Base-by-base conservation (phyloP, 2,888 invertebrate species). In the Aspidiotus rigidus region DNA sequence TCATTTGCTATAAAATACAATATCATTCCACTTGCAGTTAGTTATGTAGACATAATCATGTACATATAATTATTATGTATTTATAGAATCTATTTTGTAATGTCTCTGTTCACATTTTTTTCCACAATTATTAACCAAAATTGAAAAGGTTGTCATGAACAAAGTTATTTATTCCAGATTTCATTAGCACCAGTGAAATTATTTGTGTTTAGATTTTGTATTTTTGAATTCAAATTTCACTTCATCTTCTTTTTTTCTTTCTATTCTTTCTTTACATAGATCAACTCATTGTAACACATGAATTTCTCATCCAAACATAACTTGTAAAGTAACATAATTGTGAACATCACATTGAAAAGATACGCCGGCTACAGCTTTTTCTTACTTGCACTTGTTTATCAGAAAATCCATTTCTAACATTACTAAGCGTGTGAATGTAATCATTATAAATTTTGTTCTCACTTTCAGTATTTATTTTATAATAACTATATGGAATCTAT, bases 381-480 rank as follows among this genome's bases (percentile, higher is more conserved):
- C 10, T 57, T n/a, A 53, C 17, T 49, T 53, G 11, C 15, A 53
- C 44, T 41, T 15, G 42, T 66, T 44, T 49, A 39, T 59, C 13
- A 44, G 17, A n/a, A 66, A 60, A 44, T 39, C 40, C 54, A 56
- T 41, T 9, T 56, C 17, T 64, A 15, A 56, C 56, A 64, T 64
- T 64, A 56, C 57, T 41, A 39, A 42, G 55, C 40, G 57, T 64
- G 42, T 56, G 55, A 42, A 16, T 56, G 55, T 42, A 64, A 55
- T 40, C n/a, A n/a, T 40, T 44, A n/a, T 2, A 15, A 15, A 41
- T 28, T 10, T 42, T 13, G n/a, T 28, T 7, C 10, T 42, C 62
- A 62, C 62, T 62, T 62, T 62, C 62, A 62, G 62, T 62, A 62
- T 62, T 62, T 62, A 62, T 62, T 62, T 62, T 41, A 15, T 62